Conservation (phyloP, 2,113 vertebrate genomes). For the Reinhardtius hippoglossoides region DNA sequence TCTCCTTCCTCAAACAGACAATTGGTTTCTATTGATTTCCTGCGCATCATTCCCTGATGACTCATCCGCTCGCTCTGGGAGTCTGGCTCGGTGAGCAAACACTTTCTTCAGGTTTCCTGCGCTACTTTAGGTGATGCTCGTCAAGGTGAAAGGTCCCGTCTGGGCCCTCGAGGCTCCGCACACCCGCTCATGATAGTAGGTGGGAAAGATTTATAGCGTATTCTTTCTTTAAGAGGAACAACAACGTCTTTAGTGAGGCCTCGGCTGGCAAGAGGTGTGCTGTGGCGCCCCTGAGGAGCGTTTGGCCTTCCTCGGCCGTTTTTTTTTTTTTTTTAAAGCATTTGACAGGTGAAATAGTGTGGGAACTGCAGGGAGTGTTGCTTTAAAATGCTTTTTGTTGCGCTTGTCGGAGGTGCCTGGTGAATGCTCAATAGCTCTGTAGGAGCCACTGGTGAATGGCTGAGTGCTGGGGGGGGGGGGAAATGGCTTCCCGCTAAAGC, state of each 20-base stretch:
- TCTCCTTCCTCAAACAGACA: conserved; percentile 65
- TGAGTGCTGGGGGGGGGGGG: conserved; percentile 46
- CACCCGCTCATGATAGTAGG: conserved; percentile 45
- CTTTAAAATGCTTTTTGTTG: conserved; percentile 79
- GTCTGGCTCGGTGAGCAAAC: conserved; percentile 45
- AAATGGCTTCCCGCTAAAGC: conserved; percentile 66
- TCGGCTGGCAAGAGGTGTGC: conserved; percentile 81
- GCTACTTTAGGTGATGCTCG: conserved; percentile 33
- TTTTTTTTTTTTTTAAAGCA: conserved; percentile 57
- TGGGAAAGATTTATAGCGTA: conserved; percentile 59
- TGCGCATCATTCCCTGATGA: conserved; percentile 63
- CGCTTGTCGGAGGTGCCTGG: conserved; percentile 76
- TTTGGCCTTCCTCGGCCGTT: conserved; percentile 66
- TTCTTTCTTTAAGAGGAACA: conserved; percentile 66
- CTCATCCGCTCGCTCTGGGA: conserved; percentile 56
- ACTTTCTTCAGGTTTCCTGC: conserved; percentile 44
- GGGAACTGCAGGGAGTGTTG: conserved; percentile 81
- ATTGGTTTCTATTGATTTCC: conserved; percentile 68
- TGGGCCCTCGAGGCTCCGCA: conserved; percentile 41
- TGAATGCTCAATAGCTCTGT: conserved; percentile 83
- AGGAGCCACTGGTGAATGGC: conserved; percentile 78
- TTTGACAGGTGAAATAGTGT: conserved; percentile 88
- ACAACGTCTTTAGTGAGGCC: conserved; percentile 67
- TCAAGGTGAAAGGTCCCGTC: conserved; percentile 58
- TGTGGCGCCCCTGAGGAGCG: conserved; percentile 67